Evolutionary conservation across 1,140 invertebrate species (phyloP), one percentile per base, ranked within the genome.

Genomic region (Potamilus streckersoni): DNA sequence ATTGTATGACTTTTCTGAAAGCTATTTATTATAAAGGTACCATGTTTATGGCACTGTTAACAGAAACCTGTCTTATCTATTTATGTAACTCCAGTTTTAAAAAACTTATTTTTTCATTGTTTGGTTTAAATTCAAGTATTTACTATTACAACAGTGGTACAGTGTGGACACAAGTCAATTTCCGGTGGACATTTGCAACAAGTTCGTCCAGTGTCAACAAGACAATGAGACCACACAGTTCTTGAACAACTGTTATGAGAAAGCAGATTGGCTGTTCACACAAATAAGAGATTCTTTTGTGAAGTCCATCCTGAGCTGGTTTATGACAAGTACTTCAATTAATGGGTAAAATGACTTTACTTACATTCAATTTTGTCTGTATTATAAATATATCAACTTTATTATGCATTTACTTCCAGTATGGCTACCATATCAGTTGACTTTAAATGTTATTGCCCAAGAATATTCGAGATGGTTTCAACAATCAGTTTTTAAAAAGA

Each of bases 311-410:
- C 91, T 96, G 14, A 92, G 92, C 69, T 92, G 92, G 84, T 96
- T 96, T 89, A 93, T 95, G 93, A 93, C 94, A 2, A 93, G 93
- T 83, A 96, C 95, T 5, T 94, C 94, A 61, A 94, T 95, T 71
- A 96, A 96, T 91, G 95, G 95, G 94, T 95, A 89, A 8, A 8
- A 49, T 49, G 38, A 49, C 38, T 49, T 49, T 49, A 49, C 38
- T 49, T 49, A 49, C 38, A 49, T 49, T 49, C 38, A 49, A 49
- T 49, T 49, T 6, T 49, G 4, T 11, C 38, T 49, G 1, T 49
- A 6, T 49, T 49, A 49, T 49, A 49, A 49, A 49, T 49, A 49
- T 4, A 49, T 49, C 38, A 49, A 49, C 38, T 8, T 49, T 49
- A 49, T 6, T 49, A 49, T 49, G 38, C 11, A 49, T 49, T 49